Evolutionary conservation across 2,888 invertebrate genomes (phyloP), one percentile per base, ranked within the genome.

Genomic region (Sphaeridia pumilis): DNA sequence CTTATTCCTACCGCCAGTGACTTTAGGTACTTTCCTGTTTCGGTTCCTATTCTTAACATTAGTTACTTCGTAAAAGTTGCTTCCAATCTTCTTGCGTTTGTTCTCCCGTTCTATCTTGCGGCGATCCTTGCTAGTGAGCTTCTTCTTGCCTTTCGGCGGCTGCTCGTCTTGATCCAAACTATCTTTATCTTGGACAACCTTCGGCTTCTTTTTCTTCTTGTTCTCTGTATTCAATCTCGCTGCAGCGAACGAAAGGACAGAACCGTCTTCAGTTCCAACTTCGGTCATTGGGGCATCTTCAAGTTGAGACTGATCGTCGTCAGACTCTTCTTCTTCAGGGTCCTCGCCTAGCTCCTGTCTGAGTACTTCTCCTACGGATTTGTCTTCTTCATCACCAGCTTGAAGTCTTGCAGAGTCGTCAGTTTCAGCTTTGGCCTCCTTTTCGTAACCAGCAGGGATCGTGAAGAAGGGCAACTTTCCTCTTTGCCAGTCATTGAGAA

Each of bases 401-500:
- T 61, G 55, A 22, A 60, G 61, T 36, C 55, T 46, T 14, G 56
- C 56, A n/a, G n/a, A n/a, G 36, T 60, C 61, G 31, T 65, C 60
- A 4, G 66, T 67, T 46, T 69, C 69, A 27, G 34, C 56, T 41
- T 12, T 36, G 2, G 28, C 12, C 34, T 47, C 27, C 21, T 55
- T 52, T 70, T 84, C 85, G 72, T 79, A 87, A 2, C 84, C 86
- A 63, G 85, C 83, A 17, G 95, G 95, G 43, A 82, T 77, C 3
- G 89, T 83, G 74, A 89, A 98, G 72, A 87, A 97, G 1, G 97
- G 95, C 49, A 98, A 73, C 72, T 92, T 93, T 4, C 98, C 98
- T 67, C 98, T 78, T 73, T 98, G 97, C 87, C 93, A 98, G 71
- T 98, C 98, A 74, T 98, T 98, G 2, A 98, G 76, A 10, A 99